These are phyloP conservation scores for Chroicocephalus ridibundus DNA, from an alignment of 2,113 vertebrate species.

Conservation along the genomic window DNA sequence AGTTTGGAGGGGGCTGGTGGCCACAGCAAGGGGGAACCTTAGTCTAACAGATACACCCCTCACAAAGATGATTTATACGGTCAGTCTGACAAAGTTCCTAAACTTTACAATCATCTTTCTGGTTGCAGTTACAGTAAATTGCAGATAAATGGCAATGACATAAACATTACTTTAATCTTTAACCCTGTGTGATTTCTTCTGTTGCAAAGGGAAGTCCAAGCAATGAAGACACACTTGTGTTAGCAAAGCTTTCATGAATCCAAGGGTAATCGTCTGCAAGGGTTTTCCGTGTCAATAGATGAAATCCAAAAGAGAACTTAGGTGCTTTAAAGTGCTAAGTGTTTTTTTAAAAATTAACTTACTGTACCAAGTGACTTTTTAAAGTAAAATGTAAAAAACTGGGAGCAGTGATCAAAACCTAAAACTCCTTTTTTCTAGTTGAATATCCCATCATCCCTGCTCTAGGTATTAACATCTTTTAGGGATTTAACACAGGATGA, in stretches of 20 bases:
- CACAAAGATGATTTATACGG: neutral
- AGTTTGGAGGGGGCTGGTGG: neutral
- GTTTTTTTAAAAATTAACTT: neutral
- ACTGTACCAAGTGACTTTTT: neutral
- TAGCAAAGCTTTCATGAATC: neutral
- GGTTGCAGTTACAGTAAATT: neutral
- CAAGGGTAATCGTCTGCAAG: accelerated
- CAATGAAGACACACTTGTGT: accelerated
- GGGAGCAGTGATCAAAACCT: neutral
- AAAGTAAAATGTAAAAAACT: neutral
- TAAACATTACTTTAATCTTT: neutral
- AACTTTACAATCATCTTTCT: neutral
- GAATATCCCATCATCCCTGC: neutral
- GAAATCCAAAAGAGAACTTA: neutral
- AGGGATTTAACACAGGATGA: neutral
- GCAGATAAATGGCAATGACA: neutral
- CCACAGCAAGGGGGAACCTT: accelerated
- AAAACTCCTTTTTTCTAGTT: neutral
- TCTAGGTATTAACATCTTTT: neutral
- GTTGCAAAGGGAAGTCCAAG: neutral
- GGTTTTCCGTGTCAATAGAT: neutral
- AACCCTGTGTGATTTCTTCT: neutral
- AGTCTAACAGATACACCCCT: neutral
- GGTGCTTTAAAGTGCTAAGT: neutral
- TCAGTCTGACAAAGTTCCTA: neutral